Conservation (phyloP, 2,888 invertebrate species). For the Drosophila rellima region DNA sequence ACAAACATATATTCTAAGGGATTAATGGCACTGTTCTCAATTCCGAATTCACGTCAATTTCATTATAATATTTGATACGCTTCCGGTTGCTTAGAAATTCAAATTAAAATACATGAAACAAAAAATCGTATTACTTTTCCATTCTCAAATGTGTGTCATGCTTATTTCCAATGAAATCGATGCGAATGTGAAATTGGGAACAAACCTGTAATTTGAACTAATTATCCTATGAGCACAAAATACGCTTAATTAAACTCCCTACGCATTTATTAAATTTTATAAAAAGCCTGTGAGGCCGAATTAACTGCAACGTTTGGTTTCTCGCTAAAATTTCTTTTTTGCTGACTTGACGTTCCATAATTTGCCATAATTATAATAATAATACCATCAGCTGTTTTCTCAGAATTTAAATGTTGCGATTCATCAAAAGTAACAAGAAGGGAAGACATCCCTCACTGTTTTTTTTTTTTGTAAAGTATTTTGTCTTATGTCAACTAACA, state of each 20-base stretch:
- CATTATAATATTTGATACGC: background rate
- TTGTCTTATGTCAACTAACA: background rate
- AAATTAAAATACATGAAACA: background rate
- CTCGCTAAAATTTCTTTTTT: background rate
- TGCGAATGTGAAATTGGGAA: conserved; percentile 3
- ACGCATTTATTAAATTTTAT: background rate
- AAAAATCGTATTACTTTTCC: background rate
- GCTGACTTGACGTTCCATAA: background rate
- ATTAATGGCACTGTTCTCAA: background rate
- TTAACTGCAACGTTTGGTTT: background rate
- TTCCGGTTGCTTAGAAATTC: background rate
- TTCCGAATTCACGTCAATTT: background rate
- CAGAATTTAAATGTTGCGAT: background rate
- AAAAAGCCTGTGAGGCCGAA: background rate
- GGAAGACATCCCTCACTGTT: background rate
- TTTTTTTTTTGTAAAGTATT: background rate
- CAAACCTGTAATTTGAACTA: conserved; percentile 1
- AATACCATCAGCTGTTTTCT: conserved; percentile 3
- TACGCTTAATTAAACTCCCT: conserved; percentile 3
- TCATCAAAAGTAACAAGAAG: background rate
- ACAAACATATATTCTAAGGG: conserved; percentile 8
- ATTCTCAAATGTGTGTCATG: background rate
- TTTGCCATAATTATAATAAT: conserved; percentile 7
- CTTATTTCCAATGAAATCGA: background rate
- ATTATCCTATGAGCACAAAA: background rate